phyloP scores from a whole-genome alignment of 2,888 invertebrate species.

The Nomada hirtipes region DNA sequence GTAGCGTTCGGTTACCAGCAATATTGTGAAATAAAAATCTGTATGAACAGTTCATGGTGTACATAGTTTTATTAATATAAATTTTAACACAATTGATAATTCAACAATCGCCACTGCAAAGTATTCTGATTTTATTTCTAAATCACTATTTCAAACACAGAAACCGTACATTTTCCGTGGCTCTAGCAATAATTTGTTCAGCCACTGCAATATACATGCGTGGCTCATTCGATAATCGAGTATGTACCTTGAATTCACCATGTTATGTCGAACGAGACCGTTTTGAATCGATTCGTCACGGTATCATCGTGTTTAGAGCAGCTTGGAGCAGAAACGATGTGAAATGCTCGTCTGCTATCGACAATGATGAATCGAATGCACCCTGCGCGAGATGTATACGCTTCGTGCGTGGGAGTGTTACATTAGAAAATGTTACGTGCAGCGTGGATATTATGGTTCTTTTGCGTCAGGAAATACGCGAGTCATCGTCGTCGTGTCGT shows the following conservation, averaged over 20 bases:
- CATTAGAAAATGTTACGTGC: constrained; percentile 45
- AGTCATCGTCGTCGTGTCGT: constrained; percentile 60
- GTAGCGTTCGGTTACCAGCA: not conserved
- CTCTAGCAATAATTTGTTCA: too few species aligned
- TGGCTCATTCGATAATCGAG: constrained; percentile 10
- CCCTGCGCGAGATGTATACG: constrained; percentile 53
- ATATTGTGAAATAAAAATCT: too few species aligned
- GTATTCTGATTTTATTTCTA: too few species aligned
- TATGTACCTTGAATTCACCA: not conserved
- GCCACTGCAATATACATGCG: not conserved
- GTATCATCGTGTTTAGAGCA: constrained; percentile 46
- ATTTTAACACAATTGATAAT: too few species aligned
- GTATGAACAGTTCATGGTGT: too few species aligned
- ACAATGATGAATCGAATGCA: constrained; percentile 78
- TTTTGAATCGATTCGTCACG: constrained; percentile 60
- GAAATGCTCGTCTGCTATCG: constrained; percentile 75
- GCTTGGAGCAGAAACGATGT: constrained; percentile 68
- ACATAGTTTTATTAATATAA: too few species aligned
- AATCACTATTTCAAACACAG: too few species aligned
- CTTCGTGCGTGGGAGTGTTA: constrained; percentile 60
- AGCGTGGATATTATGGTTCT: constrained; percentile 31
- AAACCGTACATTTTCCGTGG: too few species aligned
- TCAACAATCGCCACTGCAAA: too few species aligned
- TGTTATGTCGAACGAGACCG: constrained; percentile 43
- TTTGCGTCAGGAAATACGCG: constrained; percentile 28